Evolutionary conservation across 2,113 vertebrate species (phyloP).

Genomic region (Entomyzon cyanotis): DNA sequence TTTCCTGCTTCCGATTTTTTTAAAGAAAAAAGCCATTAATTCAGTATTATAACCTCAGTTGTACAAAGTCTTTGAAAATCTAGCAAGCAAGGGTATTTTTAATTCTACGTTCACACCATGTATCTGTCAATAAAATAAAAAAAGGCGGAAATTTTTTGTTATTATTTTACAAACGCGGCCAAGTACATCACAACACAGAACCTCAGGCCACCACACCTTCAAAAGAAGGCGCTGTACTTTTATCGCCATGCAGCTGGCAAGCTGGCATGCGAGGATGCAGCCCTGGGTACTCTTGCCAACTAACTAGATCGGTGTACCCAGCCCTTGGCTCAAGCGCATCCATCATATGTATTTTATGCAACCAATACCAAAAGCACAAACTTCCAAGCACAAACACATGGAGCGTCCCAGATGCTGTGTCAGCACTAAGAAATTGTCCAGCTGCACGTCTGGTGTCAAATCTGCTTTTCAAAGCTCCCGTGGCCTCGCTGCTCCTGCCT

Average conservation of each 20-base stretch:
- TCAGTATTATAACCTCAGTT: not conserved
- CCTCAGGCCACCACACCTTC: not conserved
- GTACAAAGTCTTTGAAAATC: not conserved
- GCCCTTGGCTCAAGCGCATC: not conserved
- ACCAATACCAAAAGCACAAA: not conserved
- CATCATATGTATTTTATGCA: not conserved
- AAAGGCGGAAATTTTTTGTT: accelerated
- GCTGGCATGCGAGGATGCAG: not conserved
- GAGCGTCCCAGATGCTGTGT: not conserved
- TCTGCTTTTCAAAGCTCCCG: not conserved
- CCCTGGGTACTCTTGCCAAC: not conserved
- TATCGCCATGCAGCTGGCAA: accelerated
- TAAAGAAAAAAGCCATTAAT: not conserved
- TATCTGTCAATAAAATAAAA: not conserved
- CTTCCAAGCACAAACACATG: not conserved
- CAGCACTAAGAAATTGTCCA: not conserved
- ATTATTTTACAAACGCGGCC: not conserved
- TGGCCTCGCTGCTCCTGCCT: not conserved
- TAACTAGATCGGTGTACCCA: accelerated
- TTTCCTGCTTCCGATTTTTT: not conserved
- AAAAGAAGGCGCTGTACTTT: not conserved
- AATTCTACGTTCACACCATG: accelerated
- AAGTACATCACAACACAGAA: not conserved
- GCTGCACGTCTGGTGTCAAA: not conserved
- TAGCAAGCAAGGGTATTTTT: not conserved